A percentile compares a stretch with the other conserved stretches of the same genome.
These are phyloP conservation scores for Channa argus DNA, from an alignment of 2,113 vertebrate genomes.

Conservation along the genomic window DNA sequence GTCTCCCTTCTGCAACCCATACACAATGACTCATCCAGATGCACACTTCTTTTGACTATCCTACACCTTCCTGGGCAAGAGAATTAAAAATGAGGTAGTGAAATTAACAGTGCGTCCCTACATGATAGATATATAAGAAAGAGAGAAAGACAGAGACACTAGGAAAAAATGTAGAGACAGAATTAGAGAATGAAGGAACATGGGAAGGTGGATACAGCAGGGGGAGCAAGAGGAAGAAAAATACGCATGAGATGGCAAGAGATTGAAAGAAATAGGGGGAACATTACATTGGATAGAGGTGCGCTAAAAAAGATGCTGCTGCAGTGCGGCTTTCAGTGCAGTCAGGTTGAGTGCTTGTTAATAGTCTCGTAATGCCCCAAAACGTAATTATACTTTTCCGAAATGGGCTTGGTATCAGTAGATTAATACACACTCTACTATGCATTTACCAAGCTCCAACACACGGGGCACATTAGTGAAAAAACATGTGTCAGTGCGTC, in stretches of 20 bases:
- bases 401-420: constrained; percentile 6
- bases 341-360: constrained; percentile 59
- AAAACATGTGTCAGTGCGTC: constrained; percentile 25
- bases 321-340: constrained; percentile 76
- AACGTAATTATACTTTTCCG: constrained; percentile 46
- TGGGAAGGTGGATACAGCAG: constrained; percentile 49
- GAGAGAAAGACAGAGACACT: constrained; percentile 6
- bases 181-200: constrained; percentile 7
- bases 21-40: constrained; percentile 47
- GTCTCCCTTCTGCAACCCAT: constrained; percentile 28
- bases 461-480: background rate
- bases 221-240: constrained; percentile 68
- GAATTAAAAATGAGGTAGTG: constrained; percentile 32
- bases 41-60: constrained; percentile 42
- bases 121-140: constrained; percentile 39
- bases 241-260: constrained; percentile 29
- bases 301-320: constrained; percentile 61
- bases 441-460: constrained; percentile 4
- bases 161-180: constrained; percentile 7
- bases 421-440: constrained; percentile 26
- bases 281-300: constrained; percentile 39
- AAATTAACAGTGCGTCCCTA: constrained; percentile 79
- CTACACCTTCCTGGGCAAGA: constrained; percentile 27
- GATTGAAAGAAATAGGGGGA: constrained; percentile 12
- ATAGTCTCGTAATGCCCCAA: constrained; percentile 41